phyloP scores from a whole-genome alignment of 2,113 vertebrate genomes.

The Irena cyanogastra region DNA sequence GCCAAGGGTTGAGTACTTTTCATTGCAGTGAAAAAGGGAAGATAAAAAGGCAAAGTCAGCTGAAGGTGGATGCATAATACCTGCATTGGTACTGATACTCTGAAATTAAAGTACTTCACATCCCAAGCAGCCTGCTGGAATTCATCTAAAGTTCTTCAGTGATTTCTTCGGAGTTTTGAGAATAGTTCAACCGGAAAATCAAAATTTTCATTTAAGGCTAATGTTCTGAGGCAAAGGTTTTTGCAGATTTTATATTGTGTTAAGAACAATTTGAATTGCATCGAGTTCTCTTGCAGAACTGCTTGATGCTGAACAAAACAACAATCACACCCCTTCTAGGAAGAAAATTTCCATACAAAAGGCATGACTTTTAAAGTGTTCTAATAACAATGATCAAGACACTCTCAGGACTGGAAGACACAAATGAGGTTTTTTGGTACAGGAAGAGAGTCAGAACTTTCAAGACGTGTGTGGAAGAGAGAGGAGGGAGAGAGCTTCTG shows the following conservation, averaged over 20 bases:
- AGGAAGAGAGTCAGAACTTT: neutral
- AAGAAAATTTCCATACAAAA: neutral
- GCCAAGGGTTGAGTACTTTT: neutral
- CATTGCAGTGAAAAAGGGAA: neutral
- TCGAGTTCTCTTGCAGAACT: neutral
- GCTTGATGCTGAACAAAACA: neutral
- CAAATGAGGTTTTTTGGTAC: neutral
- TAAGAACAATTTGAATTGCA: neutral
- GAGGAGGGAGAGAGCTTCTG: neutral
- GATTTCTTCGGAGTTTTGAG: neutral
- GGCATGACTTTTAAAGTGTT: neutral
- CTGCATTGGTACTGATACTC: neutral
- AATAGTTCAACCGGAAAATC: neutral
- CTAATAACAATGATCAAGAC: neutral
- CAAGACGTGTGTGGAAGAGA: neutral
- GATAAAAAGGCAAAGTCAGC: neutral
- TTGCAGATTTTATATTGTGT: neutral
- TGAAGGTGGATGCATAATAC: neutral
- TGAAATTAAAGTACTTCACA: neutral
- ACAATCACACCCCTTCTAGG: neutral
- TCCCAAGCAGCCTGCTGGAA: neutral
- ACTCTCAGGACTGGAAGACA: neutral
- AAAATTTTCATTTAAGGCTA: neutral
- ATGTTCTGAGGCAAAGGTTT: neutral
- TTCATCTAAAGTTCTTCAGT: neutral